These are phyloP conservation scores for Deilephila elpenor DNA, from an alignment of 2,888 invertebrate genomes.

Conservation along the genomic window DNA sequence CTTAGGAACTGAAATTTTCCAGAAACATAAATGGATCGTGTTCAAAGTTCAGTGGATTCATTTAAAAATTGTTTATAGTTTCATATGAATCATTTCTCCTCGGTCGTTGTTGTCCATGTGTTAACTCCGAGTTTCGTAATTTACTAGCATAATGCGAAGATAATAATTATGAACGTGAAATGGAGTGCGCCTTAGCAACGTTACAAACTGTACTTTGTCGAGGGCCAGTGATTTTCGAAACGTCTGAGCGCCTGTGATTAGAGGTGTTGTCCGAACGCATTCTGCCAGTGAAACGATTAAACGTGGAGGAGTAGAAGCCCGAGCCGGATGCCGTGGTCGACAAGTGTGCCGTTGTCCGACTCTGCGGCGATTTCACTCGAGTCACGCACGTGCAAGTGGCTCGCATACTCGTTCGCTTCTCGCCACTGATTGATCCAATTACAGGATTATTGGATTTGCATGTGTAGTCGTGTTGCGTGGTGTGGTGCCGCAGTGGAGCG, in stretches of 20 bases:
- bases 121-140: constrained; percentile 57
- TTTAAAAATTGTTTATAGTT: not conserved
- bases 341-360: constrained; percentile 72
- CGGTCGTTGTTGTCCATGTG: constrained; percentile 51
- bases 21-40: too few relatives aligned
- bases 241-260: not conserved
- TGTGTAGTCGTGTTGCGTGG: constrained; percentile 49
- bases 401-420: constrained; percentile 61
- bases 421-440: constrained; percentile 65
- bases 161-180: constrained; percentile 46
- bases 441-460: constrained; percentile 65
- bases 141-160: constrained; percentile 53
- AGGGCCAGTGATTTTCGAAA: constrained; percentile 26
- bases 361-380: constrained; percentile 74
- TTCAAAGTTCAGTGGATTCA: not conserved
- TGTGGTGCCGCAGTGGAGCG: constrained; percentile 42
- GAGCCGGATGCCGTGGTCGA: constrained; percentile 65
- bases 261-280: constrained; percentile 13
- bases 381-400: constrained; percentile 75
- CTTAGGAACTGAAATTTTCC: not conserved
- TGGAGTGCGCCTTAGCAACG: constrained; percentile 40
- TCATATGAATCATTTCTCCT: constrained; percentile 12
- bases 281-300: constrained; percentile 32
- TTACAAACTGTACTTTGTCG: not conserved
- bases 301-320: constrained; percentile 48